Conservation (phyloP, 1,140 invertebrate genomes). For the Aphidius ervi region DNA sequence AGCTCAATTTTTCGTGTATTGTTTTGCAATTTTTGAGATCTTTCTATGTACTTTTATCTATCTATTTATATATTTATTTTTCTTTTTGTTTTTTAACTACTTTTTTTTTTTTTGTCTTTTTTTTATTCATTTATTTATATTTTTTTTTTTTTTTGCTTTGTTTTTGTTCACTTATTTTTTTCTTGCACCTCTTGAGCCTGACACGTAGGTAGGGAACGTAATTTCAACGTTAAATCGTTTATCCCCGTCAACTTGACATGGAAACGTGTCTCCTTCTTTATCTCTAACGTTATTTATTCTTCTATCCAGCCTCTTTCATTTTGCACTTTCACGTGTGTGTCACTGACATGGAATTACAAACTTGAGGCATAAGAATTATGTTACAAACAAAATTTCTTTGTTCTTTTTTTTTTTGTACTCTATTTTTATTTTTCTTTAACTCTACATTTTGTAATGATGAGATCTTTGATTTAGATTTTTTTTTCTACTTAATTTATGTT, state of each 20-base stretch:
- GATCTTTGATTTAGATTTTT: no score
- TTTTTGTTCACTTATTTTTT: not conserved
- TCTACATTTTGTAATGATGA: no score
- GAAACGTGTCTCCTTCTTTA: constrained; percentile 13
- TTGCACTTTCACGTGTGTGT: constrained; percentile 7
- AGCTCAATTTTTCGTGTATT: not conserved
- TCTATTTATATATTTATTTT: not conserved
- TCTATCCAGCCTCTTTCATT: constrained; percentile 6
- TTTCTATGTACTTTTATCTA: not conserved
- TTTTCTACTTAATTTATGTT: no score
- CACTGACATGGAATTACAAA: constrained; percentile 9
- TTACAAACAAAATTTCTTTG: not conserved
- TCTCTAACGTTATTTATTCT: constrained; percentile 14
- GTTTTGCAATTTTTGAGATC: not conserved
- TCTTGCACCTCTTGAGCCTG: not conserved
- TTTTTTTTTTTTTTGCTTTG: not conserved
- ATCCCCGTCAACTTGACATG: constrained; percentile 11
- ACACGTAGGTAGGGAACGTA: constrained; percentile 12
- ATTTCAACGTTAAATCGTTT: constrained; percentile 14
- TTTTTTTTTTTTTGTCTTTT: not conserved
- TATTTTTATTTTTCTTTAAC: no score
- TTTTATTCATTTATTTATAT: not conserved
- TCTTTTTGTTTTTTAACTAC: not conserved
- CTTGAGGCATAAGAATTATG: constrained; percentile 8
- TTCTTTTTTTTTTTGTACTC: no score